Conservation (phyloP, 2,113 vertebrate genomes). For the Stigmatopora nigra region DNA sequence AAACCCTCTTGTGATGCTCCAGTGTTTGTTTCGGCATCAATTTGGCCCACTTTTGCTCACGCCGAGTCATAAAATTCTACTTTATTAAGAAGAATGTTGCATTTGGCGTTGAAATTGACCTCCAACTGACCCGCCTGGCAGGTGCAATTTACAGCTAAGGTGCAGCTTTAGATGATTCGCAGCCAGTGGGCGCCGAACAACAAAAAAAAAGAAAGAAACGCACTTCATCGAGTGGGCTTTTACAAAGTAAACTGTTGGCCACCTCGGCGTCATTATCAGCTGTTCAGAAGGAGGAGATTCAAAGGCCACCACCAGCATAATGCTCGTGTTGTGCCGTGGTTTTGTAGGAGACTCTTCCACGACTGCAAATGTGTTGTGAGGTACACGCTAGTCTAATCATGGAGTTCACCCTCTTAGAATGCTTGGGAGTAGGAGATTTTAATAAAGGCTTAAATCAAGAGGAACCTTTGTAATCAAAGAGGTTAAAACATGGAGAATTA, state of each 20-base stretch:
- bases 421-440: background rate
- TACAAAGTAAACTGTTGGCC: background rate
- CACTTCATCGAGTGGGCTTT: background rate
- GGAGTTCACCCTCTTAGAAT: background rate
- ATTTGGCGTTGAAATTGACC: conserved; percentile 19
- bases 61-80: background rate
- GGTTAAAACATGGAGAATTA: too few relatives aligned
- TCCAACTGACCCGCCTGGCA: conserved; percentile 24
- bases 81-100: background rate
- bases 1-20: conserved; percentile 29
- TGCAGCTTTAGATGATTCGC: conserved; percentile 27
- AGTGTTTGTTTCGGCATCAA: conserved; percentile 25
- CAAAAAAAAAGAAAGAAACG: too few relatives aligned
- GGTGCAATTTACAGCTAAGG: conserved; percentile 24
- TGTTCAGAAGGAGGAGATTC: conserved; percentile 25
- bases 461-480: too few relatives aligned
- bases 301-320: conserved; percentile 20
- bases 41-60: background rate
- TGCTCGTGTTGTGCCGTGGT: conserved; percentile 8
- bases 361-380: conserved; percentile 11
- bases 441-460: background rate
- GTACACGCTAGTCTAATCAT: conserved; percentile 4
- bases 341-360: conserved; percentile 2
- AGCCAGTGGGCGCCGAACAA: conserved; percentile 14
- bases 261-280: conserved; percentile 20